phyloP scores from a whole-genome alignment of 2,797 vertebrate species.

The Poeciliopsis gracilis region DNA sequence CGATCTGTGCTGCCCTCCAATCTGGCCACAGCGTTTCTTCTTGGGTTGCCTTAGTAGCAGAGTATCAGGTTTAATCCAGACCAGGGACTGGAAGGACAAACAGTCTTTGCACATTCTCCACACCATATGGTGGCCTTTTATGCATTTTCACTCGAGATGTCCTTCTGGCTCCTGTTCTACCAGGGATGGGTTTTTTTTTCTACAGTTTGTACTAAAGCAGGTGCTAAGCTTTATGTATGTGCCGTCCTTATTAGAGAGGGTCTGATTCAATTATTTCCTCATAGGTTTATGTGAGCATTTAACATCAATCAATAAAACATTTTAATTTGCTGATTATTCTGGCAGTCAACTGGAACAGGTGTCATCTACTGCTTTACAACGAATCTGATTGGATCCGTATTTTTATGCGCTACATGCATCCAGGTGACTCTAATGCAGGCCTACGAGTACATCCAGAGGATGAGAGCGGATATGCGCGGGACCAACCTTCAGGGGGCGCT shows the following conservation, averaged over 20 bases:
- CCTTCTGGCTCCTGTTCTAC: slow-evolving; percentile 41
- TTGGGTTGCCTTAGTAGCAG: slow-evolving; percentile 81
- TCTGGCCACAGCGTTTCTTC: slow-evolving; percentile 63
- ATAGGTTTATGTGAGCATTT: slow-evolving; percentile 45
- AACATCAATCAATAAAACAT: slow-evolving; percentile 56
- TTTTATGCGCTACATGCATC: slow-evolving; percentile 3
- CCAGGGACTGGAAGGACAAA: slow-evolving; percentile 69
- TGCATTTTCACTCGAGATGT: slow-evolving; percentile 69
- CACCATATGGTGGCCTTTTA: slow-evolving; percentile 82
- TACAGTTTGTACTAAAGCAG: slow-evolving; percentile 57
- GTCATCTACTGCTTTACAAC: slow-evolving; percentile 29
- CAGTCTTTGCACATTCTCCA: slow-evolving; percentile 64
- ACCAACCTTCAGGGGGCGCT: slow-evolving; percentile 86
- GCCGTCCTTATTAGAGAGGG: slow-evolving; percentile 56
- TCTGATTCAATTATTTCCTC: slow-evolving; percentile 45
- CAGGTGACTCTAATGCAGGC: slow-evolving; percentile 85
- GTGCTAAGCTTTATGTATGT: slow-evolving; percentile 64
- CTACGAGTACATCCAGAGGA: slow-evolving; percentile 82
- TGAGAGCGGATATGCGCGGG: slow-evolving; percentile 75
- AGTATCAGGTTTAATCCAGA: slow-evolving; percentile 79
- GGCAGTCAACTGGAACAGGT: slow-evolving; percentile 20
- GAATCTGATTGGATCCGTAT: slow-evolving; percentile 28
- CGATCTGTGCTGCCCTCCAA: slow-evolving; percentile 56
- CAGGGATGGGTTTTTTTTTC: slow-evolving; percentile 54
- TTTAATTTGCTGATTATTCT: slow-evolving; percentile 57